A percentile compares a stretch with the other conserved stretches of the same genome.
phyloP scores from a whole-genome alignment of 2,797 vertebrate genomes.

The Hafferia zeledoni region DNA sequence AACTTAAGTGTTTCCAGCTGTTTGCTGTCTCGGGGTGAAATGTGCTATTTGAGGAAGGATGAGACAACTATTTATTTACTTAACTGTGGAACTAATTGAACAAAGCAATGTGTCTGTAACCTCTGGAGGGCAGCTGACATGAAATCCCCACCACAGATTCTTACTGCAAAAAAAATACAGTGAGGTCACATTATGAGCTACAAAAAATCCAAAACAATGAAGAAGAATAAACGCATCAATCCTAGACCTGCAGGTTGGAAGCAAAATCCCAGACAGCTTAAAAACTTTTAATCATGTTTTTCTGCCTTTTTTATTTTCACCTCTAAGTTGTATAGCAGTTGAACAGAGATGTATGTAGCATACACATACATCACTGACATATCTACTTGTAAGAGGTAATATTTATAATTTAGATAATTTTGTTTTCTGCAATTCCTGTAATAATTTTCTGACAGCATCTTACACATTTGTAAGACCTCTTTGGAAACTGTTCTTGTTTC shows the following conservation, averaged over 20 bases:
- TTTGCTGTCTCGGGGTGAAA: constrained; percentile 43
- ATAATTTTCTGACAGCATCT: neutral
- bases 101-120: constrained; percentile 9
- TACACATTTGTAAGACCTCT: neutral
- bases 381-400: neutral
- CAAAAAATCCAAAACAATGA: neutral
- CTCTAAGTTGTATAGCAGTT: neutral
- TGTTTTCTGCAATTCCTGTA: neutral
- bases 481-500: neutral
- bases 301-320: neutral
- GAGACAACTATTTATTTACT: constrained; percentile 35
- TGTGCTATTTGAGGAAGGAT: constrained; percentile 27
- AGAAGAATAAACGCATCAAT: neutral
- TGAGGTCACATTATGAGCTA: neutral
- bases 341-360: neutral
- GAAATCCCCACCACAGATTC: neutral
- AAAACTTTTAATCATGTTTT: neutral
- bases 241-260: neutral
- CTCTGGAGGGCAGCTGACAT: constrained; percentile 33
- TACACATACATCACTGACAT: neutral
- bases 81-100: neutral
- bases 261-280: neutral
- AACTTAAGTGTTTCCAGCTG: constrained; percentile 27
- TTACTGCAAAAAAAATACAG: neutral
- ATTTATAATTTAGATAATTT: neutral